Conservation (phyloP, 2,888 invertebrate species). For the Pyrrhosoma nymphula region DNA sequence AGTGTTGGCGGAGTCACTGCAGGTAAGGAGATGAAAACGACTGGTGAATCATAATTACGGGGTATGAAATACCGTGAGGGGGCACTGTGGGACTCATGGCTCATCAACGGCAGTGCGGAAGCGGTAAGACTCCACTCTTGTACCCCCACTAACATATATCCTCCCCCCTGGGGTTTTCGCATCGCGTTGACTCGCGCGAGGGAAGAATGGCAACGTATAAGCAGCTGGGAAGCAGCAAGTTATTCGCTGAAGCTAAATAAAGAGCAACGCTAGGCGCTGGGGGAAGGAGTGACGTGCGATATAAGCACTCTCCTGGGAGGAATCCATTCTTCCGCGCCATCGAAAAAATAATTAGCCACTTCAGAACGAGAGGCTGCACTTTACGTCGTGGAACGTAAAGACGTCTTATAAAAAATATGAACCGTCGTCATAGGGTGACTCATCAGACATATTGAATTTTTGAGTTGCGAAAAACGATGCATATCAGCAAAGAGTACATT, state of each 20-base stretch:
- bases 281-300: background rate
- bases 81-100: background rate
- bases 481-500: too few species aligned
- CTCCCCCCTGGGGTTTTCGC: background rate
- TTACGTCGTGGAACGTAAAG: background rate
- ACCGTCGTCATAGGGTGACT: too few species aligned
- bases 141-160: background rate
- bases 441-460: background rate
- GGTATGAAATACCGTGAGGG: background rate
- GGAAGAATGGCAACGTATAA: background rate
- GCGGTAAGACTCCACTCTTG: background rate
- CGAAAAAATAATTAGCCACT: background rate
- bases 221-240: background rate
- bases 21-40: background rate
- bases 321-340: background rate
- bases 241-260: background rate
- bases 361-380: background rate
- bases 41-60: background rate
- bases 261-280: background rate
- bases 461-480: too few species aligned
- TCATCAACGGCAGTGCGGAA: background rate
- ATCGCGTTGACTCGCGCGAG: background rate
- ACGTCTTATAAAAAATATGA: background rate
- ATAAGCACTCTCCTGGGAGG: background rate
- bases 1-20: background rate